phyloP scores from a whole-genome alignment of 1,140 invertebrate species.

The Drosophila tani region DNA sequence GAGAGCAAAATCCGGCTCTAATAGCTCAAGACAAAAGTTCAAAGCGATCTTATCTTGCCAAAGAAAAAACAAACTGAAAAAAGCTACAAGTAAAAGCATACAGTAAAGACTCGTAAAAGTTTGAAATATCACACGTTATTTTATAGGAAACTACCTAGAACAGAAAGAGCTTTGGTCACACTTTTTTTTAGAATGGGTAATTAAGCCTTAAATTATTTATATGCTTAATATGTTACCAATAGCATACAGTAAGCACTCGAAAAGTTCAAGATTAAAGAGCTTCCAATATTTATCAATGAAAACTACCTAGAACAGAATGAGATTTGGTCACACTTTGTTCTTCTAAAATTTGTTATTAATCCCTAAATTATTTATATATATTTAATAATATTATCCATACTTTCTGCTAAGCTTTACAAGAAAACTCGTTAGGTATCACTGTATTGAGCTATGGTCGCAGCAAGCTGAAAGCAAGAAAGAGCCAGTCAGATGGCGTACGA shows the following conservation, averaged over 20 bases:
- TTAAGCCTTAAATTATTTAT: too few species aligned
- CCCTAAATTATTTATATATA: too few species aligned
- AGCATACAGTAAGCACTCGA: too few species aligned
- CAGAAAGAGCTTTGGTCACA: too few species aligned
- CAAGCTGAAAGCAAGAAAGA: slow-evolving; percentile 18
- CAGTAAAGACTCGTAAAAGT: not conserved
- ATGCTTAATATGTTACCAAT: too few species aligned
- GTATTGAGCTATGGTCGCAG: not conserved
- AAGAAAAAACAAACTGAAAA: slow-evolving; percentile 6
- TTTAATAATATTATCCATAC: too few species aligned
- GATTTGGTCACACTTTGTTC: too few species aligned
- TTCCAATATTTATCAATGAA: too few species aligned
- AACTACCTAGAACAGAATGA: too few species aligned
- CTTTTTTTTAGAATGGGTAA: too few species aligned
- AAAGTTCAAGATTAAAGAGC: too few species aligned
- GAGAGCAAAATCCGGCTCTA: slow-evolving; percentile 29
- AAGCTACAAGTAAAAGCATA: slow-evolving; percentile 5
- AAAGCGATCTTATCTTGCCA: slow-evolving; percentile 56
- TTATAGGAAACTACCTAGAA: not conserved
- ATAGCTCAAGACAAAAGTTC: slow-evolving; percentile 61
- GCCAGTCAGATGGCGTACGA: slow-evolving; percentile 7
- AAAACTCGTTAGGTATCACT: not conserved
- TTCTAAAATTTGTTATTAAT: too few species aligned
- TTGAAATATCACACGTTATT: not conserved
- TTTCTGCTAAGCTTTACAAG: not conserved